These are phyloP conservation scores for Neodiprion virginianus DNA, from an alignment of 1,140 invertebrate genomes.

Conservation along the genomic window DNA sequence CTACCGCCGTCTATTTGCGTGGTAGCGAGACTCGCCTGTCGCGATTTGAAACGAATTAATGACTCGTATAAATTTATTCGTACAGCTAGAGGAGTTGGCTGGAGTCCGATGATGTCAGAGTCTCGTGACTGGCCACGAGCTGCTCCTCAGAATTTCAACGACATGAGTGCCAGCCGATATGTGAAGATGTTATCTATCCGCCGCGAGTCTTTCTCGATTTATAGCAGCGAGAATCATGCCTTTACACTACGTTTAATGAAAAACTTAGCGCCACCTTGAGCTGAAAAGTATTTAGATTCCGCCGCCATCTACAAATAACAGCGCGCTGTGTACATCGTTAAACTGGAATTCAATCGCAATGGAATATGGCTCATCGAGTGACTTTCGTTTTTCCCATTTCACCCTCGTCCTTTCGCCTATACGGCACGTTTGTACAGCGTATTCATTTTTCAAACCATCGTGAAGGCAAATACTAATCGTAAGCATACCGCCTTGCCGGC, in stretches of 20 bases:
- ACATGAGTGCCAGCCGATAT: not conserved
- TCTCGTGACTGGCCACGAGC: not conserved
- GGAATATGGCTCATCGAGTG: too few relatives aligned
- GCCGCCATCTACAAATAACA: too few relatives aligned
- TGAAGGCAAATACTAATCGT: not conserved
- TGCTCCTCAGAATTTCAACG: not conserved
- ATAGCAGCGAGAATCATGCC: not conserved
- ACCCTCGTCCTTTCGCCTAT: too few relatives aligned
- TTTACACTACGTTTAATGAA: not conserved
- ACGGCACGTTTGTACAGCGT: too few relatives aligned
- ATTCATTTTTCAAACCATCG: not conserved
- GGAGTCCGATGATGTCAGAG: not conserved
- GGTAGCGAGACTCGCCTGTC: not conserved
- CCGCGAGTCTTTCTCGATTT: not conserved
- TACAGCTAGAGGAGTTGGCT: not conserved
- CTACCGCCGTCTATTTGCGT: too few relatives aligned
- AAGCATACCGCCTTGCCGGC: not conserved
- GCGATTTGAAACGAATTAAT: not conserved
- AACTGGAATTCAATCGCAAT: not conserved
- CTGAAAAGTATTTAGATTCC: not conserved
- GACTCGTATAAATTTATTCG: not conserved
- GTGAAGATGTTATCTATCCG: not conserved
- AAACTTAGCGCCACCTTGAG: not conserved
- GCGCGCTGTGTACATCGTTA: not conserved
- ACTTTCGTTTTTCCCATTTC: too few relatives aligned